Evolutionary conservation across 2,113 vertebrate genomes (phyloP).

Genomic region (Andinoacara biseriatus): DNA sequence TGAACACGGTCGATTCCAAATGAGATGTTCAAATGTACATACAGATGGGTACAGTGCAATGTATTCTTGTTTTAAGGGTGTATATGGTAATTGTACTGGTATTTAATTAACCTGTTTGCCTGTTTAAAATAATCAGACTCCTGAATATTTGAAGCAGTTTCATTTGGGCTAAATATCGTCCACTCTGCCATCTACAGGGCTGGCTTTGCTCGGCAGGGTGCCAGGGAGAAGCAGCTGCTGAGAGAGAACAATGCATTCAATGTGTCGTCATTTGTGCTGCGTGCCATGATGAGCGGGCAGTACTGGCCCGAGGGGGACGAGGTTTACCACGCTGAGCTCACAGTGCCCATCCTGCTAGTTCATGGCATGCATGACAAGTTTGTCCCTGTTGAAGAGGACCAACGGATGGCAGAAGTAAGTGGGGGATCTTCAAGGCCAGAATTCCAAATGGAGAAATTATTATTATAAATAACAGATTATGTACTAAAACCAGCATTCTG

Average conservation of each 20-base stretch:
- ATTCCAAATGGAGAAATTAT: not conserved
- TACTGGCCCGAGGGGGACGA: constrained; percentile 98
- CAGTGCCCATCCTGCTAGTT: constrained; percentile 91
- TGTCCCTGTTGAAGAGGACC: constrained; percentile 94
- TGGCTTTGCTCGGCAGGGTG: constrained; percentile 80
- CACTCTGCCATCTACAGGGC: constrained; percentile 67
- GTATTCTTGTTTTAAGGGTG: not conserved
- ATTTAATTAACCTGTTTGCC: not conserved
- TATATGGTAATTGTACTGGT: not conserved
- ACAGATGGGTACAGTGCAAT: not conserved
- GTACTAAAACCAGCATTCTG: not conserved
- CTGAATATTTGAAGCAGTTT: not conserved
- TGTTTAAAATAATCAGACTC: not conserved
- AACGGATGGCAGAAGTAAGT: constrained; percentile 94
- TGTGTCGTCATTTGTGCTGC: constrained; percentile 93
- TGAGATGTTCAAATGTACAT: not conserved
- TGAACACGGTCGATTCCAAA: not conserved
- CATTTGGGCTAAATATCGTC: not conserved
- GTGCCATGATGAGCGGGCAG: constrained; percentile 97
- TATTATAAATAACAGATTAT: not conserved
- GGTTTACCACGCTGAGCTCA: constrained; percentile 94
- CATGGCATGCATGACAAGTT: constrained; percentile 97
- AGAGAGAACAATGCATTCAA: constrained; percentile 95
- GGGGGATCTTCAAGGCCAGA: not conserved
- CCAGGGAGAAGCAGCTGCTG: constrained; percentile 95